A percentile compares a stretch with the other conserved stretches of the same genome.
Conservation (phyloP, 2,888 invertebrate genomes). For the Dryomyza anilis region DNA sequence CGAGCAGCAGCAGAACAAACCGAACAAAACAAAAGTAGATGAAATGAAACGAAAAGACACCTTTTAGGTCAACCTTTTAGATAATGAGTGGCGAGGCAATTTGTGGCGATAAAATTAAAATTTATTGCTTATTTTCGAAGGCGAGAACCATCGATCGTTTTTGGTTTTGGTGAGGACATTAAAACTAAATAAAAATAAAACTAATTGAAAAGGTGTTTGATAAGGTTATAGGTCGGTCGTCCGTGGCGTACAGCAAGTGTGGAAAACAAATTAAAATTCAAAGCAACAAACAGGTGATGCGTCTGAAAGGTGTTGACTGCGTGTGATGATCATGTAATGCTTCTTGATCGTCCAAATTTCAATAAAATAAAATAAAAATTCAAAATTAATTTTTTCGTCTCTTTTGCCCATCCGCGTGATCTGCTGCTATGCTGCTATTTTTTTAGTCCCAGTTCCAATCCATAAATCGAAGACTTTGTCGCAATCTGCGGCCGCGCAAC, state of each 20-base stretch:
- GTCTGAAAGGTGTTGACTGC: too few species aligned
- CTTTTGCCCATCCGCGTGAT: too few species aligned
- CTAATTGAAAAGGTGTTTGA: conserved; percentile 22
- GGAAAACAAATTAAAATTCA: too few species aligned
- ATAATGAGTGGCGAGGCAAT: conserved; percentile 11
- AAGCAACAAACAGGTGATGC: too few species aligned
- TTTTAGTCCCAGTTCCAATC: too few species aligned
- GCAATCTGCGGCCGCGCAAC: conserved; percentile 40
- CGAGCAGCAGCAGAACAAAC: conserved; percentile 15
- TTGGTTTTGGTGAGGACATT: too few species aligned
- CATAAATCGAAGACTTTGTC: background rate
- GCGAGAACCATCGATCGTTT: background rate
- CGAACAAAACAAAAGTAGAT: conserved; percentile 25
- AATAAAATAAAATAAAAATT: too few species aligned
- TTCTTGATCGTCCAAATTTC: too few species aligned
- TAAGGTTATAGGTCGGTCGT: background rate
- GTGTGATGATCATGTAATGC: too few species aligned
- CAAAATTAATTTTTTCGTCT: too few species aligned
- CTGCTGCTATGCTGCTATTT: too few species aligned
- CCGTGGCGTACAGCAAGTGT: background rate
- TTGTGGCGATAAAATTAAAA: conserved; percentile 16
- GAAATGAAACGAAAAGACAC: conserved; percentile 25
- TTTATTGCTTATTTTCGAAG: conserved; percentile 22
- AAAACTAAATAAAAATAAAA: conserved; percentile 3
- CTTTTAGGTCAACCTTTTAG: conserved; percentile 20